phyloP scores from a whole-genome alignment of 2,797 vertebrate species.

The Lepus oiostolus region DNA sequence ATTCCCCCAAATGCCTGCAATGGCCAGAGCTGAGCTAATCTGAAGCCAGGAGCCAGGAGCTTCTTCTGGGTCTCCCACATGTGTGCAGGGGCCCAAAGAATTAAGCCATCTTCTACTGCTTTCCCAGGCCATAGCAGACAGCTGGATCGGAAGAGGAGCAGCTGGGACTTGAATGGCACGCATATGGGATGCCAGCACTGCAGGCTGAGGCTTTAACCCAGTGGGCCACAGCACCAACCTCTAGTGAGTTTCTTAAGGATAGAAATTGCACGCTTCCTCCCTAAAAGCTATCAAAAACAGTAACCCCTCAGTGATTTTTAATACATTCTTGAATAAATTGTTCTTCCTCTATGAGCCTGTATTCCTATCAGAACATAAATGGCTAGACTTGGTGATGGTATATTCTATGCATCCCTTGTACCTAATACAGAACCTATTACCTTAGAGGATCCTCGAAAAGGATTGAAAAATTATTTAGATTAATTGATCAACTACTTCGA shows the following conservation, averaged over 20 bases:
- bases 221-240: too few species aligned
- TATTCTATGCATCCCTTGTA: not conserved
- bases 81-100: too few species aligned
- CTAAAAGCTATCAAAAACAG: not conserved
- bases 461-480: not conserved
- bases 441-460: not conserved
- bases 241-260: not conserved
- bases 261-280: not conserved
- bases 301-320: not conserved
- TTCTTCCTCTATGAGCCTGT: not conserved
- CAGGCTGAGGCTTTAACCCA: too few species aligned
- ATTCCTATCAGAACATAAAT: not conserved
- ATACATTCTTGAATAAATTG: not conserved
- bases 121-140: too few species aligned
- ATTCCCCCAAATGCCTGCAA: too few species aligned
- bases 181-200: too few species aligned
- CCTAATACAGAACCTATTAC: not conserved
- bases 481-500: not conserved
- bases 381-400: not conserved
- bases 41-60: too few species aligned
- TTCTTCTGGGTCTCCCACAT: too few species aligned
- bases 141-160: too few species aligned
- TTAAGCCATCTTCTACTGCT: too few species aligned
- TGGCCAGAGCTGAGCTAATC: too few species aligned
- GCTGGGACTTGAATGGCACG: too few species aligned